These are phyloP conservation scores for Cyrtonyx montezumae DNA, from an alignment of 2,113 vertebrate genomes.

Conservation along the genomic window DNA sequence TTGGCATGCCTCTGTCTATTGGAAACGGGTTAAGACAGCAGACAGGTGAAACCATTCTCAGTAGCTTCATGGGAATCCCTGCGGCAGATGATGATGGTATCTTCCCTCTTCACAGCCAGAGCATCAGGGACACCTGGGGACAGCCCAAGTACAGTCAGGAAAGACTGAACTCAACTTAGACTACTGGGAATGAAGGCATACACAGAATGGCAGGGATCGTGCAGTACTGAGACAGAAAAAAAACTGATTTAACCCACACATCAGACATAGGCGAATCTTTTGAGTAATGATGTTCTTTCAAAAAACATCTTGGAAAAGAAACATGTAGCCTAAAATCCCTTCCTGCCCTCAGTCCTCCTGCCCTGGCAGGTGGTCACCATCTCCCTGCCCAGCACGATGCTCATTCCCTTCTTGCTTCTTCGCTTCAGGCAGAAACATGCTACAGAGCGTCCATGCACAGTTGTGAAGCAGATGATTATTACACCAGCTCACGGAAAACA, in stretches of 20 bases:
- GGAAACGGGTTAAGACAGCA: neutral
- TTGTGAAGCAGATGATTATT: neutral
- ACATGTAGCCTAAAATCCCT: neutral
- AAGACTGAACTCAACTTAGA: neutral
- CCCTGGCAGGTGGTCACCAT: neutral
- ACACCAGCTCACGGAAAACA: neutral
- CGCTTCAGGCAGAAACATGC: neutral
- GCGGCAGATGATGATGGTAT: neutral
- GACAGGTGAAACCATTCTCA: neutral
- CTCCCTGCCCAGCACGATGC: neutral
- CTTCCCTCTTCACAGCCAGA: neutral
- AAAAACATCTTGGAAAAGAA: neutral
- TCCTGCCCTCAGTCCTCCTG: neutral
- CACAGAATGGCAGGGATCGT: neutral
- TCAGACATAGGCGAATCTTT: neutral
- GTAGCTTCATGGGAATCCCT: neutral
- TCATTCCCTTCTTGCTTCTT: neutral
- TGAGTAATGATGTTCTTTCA: neutral
- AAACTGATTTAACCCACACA: neutral
- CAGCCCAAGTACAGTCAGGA: neutral
- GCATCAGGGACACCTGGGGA: neutral
- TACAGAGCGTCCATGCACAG: rapidly evolving
- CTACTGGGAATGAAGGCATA: neutral
- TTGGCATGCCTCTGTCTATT: neutral
- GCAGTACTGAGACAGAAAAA: neutral